Evolutionary conservation across 23 tunicate genomes (phyloP), one percentile per base, ranked within the genome.

Genomic region (Oikopleura vanhoeffeni): DNA sequence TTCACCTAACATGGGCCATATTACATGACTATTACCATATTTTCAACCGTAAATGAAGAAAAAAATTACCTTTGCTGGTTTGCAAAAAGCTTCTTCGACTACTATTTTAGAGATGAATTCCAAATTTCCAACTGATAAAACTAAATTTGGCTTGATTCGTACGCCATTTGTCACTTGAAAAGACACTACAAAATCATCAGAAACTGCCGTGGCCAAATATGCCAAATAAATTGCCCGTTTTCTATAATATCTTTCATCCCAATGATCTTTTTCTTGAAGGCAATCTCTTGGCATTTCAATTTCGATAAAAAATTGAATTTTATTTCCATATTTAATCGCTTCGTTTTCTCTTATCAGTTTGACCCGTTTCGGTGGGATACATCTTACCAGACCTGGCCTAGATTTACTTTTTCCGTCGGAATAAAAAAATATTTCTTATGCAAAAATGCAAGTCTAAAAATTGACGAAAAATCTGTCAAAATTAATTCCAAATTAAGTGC

Each of bases 211-310:
- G 0, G 89, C 89, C 0, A 87, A 64, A 88, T 87, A 85, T 0
- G 92, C 85, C 41, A 90, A 85, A 57, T 90, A 90, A 41, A 83
- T 35, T 2, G 95, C 95, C 57, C 95, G 76, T 57, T 90, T 90
- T 33, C 95, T 84, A 36, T 87, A 88, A 76, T 87, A 90, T 41
- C 90, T 84, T 76, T 90, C 90, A 71, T 90, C 88, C 41, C 88
- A 41, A 82, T 41, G 57, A 76, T 89, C 92, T 83, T 89, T 89
- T 30, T 41, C 89, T 84, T 89, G 92, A 84, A 89, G 40, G 39
- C 89, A 87, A 27, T 76, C 89, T 88, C 86, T 49, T 8, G 60
- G 60, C 60, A 49, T 49, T n/a, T 84, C n/a, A 35, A 84, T 27
- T 64, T 84, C 36, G 33, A 0, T 67, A 27, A 13, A 1, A 28